Percentiles rank a stretch among this genome's conserved stretches.
Evolutionary conservation across 2,888 invertebrate species (phyloP).

Genomic region (Drosophila planitibia): DNA sequence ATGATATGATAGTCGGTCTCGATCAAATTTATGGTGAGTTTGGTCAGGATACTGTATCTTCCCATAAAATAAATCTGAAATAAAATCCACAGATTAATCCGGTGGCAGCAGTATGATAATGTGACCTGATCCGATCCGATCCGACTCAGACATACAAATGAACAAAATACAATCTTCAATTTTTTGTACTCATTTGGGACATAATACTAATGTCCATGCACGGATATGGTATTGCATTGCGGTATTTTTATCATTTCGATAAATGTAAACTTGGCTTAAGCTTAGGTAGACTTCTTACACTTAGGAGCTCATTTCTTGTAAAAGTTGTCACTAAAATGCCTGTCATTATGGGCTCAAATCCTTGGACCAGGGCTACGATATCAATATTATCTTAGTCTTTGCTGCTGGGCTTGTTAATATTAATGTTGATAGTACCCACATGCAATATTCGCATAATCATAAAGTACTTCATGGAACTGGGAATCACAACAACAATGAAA

Average conservation of each 20-base stretch:
- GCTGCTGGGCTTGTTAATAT: background rate
- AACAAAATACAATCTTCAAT: background rate
- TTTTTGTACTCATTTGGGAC: background rate
- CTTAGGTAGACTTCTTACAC: background rate
- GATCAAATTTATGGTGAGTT: background rate
- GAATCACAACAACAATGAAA: background rate
- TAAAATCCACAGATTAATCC: background rate
- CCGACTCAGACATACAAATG: background rate
- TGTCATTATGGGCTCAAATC: background rate
- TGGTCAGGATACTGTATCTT: background rate
- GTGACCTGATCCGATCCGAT: background rate
- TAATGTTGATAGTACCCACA: background rate
- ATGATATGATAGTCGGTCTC: background rate
- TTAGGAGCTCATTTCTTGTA: conserved; percentile 2
- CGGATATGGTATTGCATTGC: background rate
- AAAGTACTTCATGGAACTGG: background rate
- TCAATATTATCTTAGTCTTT: background rate
- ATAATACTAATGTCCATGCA: background rate
- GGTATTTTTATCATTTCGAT: background rate
- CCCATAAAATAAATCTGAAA: background rate
- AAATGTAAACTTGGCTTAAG: background rate
- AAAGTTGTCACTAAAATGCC: background rate
- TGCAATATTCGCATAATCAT: background rate
- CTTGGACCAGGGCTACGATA: background rate
- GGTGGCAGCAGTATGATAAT: background rate